phyloP scores from a whole-genome alignment of 2,888 invertebrate genomes.

The Argyresthia albistria region DNA sequence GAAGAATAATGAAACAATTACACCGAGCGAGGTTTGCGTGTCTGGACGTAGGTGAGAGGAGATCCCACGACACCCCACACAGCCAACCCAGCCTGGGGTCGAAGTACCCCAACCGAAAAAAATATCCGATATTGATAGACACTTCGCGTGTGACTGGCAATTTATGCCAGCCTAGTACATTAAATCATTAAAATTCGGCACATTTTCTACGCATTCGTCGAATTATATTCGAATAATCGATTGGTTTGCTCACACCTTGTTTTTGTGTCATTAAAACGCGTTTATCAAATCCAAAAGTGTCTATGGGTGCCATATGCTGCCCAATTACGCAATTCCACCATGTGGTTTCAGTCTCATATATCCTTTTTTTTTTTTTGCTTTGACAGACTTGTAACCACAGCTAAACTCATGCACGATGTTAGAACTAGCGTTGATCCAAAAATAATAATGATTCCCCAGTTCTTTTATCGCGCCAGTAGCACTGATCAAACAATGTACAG shows the following conservation, averaged over 20 bases:
- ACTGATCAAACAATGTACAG: slow-evolving; percentile 24
- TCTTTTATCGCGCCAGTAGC: slow-evolving; percentile 28
- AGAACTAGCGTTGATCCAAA: no score
- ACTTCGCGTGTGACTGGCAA: slow-evolving; percentile 64
- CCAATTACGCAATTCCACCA: no score
- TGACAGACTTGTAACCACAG: background rate
- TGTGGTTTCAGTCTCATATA: no score
- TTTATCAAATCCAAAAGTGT: background rate
- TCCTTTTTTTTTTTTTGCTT: background rate
- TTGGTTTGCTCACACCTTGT: slow-evolving; percentile 50
- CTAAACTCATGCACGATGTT: no score
- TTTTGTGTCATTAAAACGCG: slow-evolving; percentile 7
- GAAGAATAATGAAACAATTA: slow-evolving; percentile 71
- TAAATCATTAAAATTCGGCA: slow-evolving; percentile 60
- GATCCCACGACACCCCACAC: slow-evolving; percentile 32
- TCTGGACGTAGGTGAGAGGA: slow-evolving; percentile 33
- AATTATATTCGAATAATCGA: slow-evolving; percentile 47
- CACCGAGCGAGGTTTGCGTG: slow-evolving; percentile 58
- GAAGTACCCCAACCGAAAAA: slow-evolving; percentile 26
- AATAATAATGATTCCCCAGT: no score
- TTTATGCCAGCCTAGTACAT: slow-evolving; percentile 38
- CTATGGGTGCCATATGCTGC: background rate
- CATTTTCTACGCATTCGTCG: slow-evolving; percentile 54
- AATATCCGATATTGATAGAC: slow-evolving; percentile 67
- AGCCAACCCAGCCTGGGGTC: slow-evolving; percentile 33